Evolutionary conservation across 2,888 invertebrate genomes (phyloP).

Genomic region (Dexiosoma caninum): DNA sequence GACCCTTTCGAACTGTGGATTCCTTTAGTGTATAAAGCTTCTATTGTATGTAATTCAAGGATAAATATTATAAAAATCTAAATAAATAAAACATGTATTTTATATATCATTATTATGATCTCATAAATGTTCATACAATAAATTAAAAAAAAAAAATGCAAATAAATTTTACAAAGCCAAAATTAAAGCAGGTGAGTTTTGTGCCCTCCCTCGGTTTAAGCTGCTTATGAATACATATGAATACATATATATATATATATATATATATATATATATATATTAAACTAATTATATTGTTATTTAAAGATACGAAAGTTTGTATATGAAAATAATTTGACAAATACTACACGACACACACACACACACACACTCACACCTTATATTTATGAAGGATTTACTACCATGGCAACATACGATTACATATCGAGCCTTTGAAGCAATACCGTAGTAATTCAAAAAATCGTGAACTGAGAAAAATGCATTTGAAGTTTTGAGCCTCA

Average conservation of each 20-base stretch:
- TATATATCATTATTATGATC: slow-evolving; percentile 72
- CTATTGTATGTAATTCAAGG: slow-evolving; percentile 1
- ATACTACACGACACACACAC: neutral
- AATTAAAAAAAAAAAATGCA: slow-evolving; percentile 67
- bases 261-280: too few relatives aligned
- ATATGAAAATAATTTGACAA: slow-evolving; percentile 15
- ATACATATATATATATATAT: too few relatives aligned
- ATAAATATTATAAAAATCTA: slow-evolving; percentile 29
- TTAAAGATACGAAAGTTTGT: too few relatives aligned
- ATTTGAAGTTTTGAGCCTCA: too few relatives aligned
- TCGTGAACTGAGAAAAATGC: too few relatives aligned
- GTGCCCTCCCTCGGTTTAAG: slow-evolving; percentile 19
- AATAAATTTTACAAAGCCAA: neutral
- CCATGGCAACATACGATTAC: slow-evolving; percentile 45
- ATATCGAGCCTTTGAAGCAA: too few relatives aligned
- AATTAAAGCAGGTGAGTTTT: slow-evolving; percentile 5
- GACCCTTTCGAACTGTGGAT: slow-evolving; percentile 14
- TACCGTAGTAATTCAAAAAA: too few relatives aligned
- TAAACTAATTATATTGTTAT: slow-evolving; percentile 23
- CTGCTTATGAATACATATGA: too few relatives aligned
- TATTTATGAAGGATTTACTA: slow-evolving; percentile 31
- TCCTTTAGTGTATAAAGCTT: slow-evolving; percentile 28
- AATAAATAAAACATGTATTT: slow-evolving; percentile 54
- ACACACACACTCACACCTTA: too few relatives aligned
- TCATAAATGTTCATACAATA: slow-evolving; percentile 77